Percentiles rank a stretch among this genome's conserved stretches.
phyloP scores from a whole-genome alignment of 2,888 invertebrate species.

The Ferrisia virgata region DNA sequence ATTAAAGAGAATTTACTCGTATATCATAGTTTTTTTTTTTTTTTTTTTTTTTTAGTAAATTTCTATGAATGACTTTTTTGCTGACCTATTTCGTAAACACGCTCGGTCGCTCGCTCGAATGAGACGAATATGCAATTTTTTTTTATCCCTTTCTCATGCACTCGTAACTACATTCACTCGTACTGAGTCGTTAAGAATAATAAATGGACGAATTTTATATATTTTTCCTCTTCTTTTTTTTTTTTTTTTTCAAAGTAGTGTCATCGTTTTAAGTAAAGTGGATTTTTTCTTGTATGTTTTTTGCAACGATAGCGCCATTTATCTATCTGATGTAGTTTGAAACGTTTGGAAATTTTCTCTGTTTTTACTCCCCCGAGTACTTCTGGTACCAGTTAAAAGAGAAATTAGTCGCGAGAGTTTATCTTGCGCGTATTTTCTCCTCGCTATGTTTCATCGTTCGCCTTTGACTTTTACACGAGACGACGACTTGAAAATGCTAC shows the following conservation, averaged over 20 bases:
- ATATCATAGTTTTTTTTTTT: not conserved
- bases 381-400: not conserved
- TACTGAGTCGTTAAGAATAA: not conserved
- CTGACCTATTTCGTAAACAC: constrained; percentile 2
- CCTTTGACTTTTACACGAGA: not conserved
- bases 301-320: not conserved
- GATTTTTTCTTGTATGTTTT: not conserved
- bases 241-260: not conserved
- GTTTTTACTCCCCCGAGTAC: not conserved
- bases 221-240: not conserved
- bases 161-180: not conserved
- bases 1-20: not conserved
- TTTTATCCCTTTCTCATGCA: not conserved
- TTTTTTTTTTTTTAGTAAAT: not conserved
- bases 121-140: not conserved
- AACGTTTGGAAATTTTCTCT: not conserved
- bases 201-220: constrained; percentile 1
- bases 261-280: not conserved
- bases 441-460: not conserved
- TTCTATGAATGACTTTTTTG: not conserved
- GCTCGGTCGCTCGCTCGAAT: not conserved
- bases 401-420: not conserved
- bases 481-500: not conserved
- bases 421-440: not conserved
- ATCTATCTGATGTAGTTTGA: not conserved